These are phyloP conservation scores for Drosophila trichaetosa DNA, from an alignment of 2,888 invertebrate genomes.

Conservation along the genomic window DNA sequence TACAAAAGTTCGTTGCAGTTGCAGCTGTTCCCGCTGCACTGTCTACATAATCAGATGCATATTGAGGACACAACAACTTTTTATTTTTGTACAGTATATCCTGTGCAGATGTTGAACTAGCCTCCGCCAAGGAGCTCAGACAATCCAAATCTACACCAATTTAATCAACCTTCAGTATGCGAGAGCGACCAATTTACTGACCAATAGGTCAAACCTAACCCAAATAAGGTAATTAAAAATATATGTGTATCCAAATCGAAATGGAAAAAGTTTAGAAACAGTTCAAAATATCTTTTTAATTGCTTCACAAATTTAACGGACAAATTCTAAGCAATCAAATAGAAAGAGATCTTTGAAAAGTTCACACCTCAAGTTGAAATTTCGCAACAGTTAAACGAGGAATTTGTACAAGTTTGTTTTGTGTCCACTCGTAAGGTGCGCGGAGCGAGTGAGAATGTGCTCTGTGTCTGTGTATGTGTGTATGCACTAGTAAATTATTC, in stretches of 20 bases:
- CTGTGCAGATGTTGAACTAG: not conserved
- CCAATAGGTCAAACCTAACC: not conserved
- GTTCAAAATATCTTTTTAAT: not conserved
- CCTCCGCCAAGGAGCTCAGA: not conserved
- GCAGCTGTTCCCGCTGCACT: not conserved
- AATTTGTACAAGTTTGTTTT: conserved; percentile 5
- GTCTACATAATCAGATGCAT: not conserved
- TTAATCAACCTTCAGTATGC: not conserved
- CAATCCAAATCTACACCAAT: not conserved
- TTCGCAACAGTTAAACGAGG: conserved; percentile 1
- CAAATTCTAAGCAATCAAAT: not conserved
- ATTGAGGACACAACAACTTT: not conserved
- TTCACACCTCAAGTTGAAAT: conserved; percentile 1
- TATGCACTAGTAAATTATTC: conserved; percentile 11
- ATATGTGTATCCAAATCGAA: not conserved
- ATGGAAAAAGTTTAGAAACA: not conserved
- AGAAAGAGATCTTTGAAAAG: not conserved
- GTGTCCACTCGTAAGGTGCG: conserved; percentile 32
- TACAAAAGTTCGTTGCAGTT: not conserved
- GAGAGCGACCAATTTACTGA: not conserved
- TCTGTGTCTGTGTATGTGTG: not conserved
- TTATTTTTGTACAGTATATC: not conserved
- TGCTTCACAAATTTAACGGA: not conserved
- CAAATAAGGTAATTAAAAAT: not conserved
- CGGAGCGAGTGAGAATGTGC: not conserved